Evolutionary conservation across 1,140 invertebrate genomes (phyloP).

Genomic region (Drosophila nebulosa): DNA sequence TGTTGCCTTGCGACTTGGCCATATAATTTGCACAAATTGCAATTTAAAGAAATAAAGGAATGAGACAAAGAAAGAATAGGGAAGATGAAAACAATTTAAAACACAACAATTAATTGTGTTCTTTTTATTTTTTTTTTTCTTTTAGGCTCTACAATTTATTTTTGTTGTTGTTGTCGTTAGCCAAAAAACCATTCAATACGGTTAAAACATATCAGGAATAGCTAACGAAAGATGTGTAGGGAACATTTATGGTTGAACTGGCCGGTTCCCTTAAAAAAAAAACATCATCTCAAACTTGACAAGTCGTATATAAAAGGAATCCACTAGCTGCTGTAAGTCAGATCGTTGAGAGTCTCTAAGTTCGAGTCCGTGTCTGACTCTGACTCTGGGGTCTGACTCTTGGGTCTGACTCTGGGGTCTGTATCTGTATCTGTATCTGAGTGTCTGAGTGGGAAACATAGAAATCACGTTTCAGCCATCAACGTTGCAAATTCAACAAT

Average conservation of each 20-base stretch:
- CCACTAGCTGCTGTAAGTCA: constrained; percentile 69
- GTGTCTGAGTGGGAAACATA: constrained; percentile 67
- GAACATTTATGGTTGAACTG: not conserved
- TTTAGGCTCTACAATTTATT: not conserved
- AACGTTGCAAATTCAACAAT: constrained; percentile 77
- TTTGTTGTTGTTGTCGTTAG: too few species aligned
- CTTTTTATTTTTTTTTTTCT: not conserved
- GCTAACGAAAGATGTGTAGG: not conserved
- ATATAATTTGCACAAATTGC: constrained; percentile 77
- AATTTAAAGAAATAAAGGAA: constrained; percentile 78
- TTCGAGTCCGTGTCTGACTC: constrained; percentile 20
- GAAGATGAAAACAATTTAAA: constrained; percentile 22
- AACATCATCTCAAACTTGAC: not conserved
- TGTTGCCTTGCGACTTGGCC: constrained; percentile 18
- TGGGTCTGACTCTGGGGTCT: too few species aligned
- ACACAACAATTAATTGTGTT: constrained; percentile 21
- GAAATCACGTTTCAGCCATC: constrained; percentile 79
- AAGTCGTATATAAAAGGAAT: constrained; percentile 30
- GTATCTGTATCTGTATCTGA: constrained; percentile 6
- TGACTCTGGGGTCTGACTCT: too few species aligned
- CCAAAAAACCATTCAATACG: too few species aligned
- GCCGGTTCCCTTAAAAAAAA: constrained; percentile 18
- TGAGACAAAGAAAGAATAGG: constrained; percentile 14
- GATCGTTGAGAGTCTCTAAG: constrained; percentile 29
- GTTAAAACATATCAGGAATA: too few species aligned